Evolutionary conservation across 2,888 invertebrate species (phyloP).

Genomic region (Phoronis australis): DNA sequence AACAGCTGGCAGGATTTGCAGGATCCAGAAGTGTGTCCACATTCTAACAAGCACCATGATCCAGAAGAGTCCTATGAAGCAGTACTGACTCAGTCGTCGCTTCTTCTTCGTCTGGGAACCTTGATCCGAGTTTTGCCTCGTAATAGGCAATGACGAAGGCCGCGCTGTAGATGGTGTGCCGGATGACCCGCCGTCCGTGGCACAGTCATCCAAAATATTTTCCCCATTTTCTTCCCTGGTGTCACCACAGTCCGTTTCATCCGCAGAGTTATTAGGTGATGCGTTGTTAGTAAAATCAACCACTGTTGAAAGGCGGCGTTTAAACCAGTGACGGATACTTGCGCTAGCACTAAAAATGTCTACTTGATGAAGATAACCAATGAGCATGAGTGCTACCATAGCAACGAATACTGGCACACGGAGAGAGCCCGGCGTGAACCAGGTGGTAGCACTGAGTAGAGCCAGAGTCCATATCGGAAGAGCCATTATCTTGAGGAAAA

Average conservation of each 20-base stretch:
- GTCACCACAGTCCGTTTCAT: neutral
- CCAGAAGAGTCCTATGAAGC: conserved; percentile 62
- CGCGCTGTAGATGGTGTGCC: neutral
- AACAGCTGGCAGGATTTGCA: conserved; percentile 69
- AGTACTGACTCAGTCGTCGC: conserved; percentile 42
- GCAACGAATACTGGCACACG: conserved; percentile 71
- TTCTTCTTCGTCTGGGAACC: neutral
- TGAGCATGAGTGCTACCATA: conserved; percentile 61
- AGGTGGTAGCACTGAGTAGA: conserved; percentile 70
- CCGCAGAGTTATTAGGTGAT: neutral
- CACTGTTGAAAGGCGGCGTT: no score
- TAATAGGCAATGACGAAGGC: neutral
- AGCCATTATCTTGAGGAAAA: conserved; percentile 58
- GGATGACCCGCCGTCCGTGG: neutral
- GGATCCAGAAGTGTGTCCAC: conserved; percentile 80
- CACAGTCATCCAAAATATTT: neutral
- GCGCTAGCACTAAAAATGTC: no score
- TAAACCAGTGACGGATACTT: no score
- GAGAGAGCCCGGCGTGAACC: conserved; percentile 68
- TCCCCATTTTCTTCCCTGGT: no score
- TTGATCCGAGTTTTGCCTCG: neutral
- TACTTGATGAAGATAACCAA: neutral
- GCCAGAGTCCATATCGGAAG: conserved; percentile 73
- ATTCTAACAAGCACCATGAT: conserved; percentile 76
- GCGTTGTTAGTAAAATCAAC: neutral